Percentiles rank a stretch among this genome's conserved stretches.
These are phyloP conservation scores for Rhagonycha fulva DNA, from an alignment of 2,888 invertebrate genomes.

Conservation along the genomic window DNA sequence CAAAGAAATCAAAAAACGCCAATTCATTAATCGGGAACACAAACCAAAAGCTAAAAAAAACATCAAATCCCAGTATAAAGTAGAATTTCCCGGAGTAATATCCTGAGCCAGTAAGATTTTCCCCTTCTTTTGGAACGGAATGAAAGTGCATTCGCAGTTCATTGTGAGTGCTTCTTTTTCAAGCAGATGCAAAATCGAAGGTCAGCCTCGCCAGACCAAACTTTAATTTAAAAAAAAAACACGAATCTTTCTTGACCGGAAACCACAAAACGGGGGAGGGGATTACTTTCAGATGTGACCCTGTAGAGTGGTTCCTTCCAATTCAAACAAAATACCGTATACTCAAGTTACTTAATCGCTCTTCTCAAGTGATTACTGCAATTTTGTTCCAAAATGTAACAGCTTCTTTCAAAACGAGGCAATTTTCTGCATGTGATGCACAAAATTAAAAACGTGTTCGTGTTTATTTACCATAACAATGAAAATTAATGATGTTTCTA, in stretches of 20 bases:
- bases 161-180: not conserved
- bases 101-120: no score
- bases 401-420: not conserved
- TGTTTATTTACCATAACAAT: not conserved
- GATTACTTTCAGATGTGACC: not conserved
- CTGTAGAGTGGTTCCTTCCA: not conserved
- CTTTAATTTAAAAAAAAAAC: no score
- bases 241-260: no score
- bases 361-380: not conserved
- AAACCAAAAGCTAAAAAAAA: no score
- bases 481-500: not conserved
- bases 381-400: not conserved
- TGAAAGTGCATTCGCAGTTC: no score
- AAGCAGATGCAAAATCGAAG: not conserved
- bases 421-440: not conserved
- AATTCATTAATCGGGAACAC: no score
- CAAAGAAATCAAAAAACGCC: no score
- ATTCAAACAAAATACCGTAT: not conserved
- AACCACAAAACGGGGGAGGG: no score
- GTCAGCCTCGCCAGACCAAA: no score
- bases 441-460: not conserved
- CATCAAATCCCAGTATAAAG: no score
- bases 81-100: no score
- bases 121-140: no score
- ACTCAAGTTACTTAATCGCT: not conserved